Evolutionary conservation across 2,113 vertebrate genomes (phyloP).

Genomic region (Triplophysa siluroides): DNA sequence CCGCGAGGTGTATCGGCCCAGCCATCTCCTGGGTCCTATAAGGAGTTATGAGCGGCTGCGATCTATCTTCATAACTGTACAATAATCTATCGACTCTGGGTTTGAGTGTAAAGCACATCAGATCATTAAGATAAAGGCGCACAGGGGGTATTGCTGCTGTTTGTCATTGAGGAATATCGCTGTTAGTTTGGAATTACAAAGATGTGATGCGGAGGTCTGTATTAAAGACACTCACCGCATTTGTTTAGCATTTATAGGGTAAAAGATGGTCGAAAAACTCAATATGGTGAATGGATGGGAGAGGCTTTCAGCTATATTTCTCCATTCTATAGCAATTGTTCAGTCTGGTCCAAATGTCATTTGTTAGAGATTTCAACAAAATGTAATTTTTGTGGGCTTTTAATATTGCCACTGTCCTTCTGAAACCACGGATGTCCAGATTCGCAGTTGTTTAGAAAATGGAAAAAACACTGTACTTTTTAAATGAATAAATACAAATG

Average conservation of each 20-base stretch:
- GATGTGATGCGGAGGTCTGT: neutral
- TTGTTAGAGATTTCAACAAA: too few relatives aligned
- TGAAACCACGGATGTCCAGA: too few relatives aligned
- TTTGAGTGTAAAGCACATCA: constrained; percentile 54
- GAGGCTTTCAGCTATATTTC: neutral
- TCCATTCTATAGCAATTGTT: neutral
- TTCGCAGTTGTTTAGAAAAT: too few relatives aligned
- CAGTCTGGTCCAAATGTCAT: neutral
- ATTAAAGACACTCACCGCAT: neutral
- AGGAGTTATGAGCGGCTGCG: constrained; percentile 53
- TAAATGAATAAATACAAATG: too few relatives aligned
- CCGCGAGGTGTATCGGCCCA: constrained; percentile 52
- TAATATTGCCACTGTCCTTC: too few relatives aligned
- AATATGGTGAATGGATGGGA: neutral
- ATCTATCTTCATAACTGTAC: constrained; percentile 63
- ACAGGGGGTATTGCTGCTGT: constrained; percentile 48
- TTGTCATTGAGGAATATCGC: constrained; percentile 50
- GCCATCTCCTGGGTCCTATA: constrained; percentile 59
- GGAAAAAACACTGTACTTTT: too few relatives aligned
- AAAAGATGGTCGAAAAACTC: too few relatives aligned
- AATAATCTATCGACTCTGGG: constrained; percentile 57
- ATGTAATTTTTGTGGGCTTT: too few relatives aligned
- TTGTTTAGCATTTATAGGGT: constrained; percentile 16
- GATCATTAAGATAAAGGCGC: constrained; percentile 59
- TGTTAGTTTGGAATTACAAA: constrained; percentile 43